Base-by-base conservation (phyloP, 2,888 invertebrate genomes). In the Patella ulyssiponensis region DNA sequence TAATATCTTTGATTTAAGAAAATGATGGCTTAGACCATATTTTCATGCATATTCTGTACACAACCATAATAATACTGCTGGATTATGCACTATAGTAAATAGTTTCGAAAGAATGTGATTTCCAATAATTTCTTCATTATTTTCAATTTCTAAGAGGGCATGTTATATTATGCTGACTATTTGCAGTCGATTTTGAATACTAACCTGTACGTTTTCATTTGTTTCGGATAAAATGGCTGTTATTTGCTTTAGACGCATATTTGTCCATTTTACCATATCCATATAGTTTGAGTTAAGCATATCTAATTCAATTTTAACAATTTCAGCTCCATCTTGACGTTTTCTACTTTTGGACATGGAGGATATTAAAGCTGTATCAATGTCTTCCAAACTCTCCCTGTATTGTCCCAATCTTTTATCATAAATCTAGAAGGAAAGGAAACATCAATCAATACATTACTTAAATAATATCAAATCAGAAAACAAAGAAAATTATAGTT, bases 261-360 rank as follows among this genome's bases (percentile, higher is more conserved):
- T 90, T 64, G 92, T 83, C 86, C 88, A 88, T 80, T 91, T 88
- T 71, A 92, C 90, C 87, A 92, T 83, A 77, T 91, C 94, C 89
- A 95, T 95, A 91, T 96, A 97, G 83, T 95, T 94, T 80, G 94
- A 94, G 92, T 97, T 97, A 89, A 97, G 93, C 51, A 94, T 94
- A 89, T 97, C 97, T 88, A 97, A 93, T 86, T 97, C 95, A 82
- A 94, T 93, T 64, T 95, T 95, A 52, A 97, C 95, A 56, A 93
- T 92, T 81, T 96, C 96, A n/a, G 95, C 95, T 1, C 96, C 95
- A 33, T 88, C 86, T 27, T 86, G 84, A 70, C 86, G 81, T 70
- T 88, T 88, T 14, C 88, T 75, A 27, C 84, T 83, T 80, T 88
- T 89, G 69, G 83, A 80, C 17, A 86, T 74, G 23, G 82, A 83